phyloP scores from a whole-genome alignment of 1,140 invertebrate genomes.

The Diprion similis region DNA sequence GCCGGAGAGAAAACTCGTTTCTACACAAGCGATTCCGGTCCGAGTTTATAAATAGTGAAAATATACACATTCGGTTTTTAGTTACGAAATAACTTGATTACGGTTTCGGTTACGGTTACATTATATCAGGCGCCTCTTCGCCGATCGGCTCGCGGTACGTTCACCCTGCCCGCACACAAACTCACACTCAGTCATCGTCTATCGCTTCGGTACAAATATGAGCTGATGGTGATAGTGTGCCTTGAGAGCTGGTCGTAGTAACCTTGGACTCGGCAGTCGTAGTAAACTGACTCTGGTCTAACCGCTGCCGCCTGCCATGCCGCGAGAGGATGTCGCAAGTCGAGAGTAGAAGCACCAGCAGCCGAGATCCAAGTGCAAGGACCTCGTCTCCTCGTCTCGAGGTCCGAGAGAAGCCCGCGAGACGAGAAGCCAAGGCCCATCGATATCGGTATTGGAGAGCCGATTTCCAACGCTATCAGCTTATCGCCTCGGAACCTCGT shows the following conservation, averaged over 20 bases:
- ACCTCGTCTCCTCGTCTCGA: neutral
- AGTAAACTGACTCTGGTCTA: neutral
- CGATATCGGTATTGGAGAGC: too few relatives aligned
- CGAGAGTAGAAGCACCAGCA: neutral
- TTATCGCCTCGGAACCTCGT: too few relatives aligned
- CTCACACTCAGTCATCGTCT: too few relatives aligned
- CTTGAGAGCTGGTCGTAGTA: neutral
- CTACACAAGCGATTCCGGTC: too few relatives aligned
- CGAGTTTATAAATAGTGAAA: too few relatives aligned
- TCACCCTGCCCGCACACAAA: neutral
- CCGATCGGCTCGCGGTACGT: neutral
- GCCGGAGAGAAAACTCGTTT: too few relatives aligned
- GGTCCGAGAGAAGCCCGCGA: too few relatives aligned
- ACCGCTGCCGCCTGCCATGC: neutral
- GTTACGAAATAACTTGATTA: conserved; percentile 2
- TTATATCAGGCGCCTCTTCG: neutral
- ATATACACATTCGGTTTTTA: too few relatives aligned
- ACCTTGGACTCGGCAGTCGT: neutral
- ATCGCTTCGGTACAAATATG: conserved; percentile 30
- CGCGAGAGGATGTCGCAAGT: neutral
- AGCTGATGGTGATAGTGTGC: neutral
- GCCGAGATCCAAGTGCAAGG: neutral
- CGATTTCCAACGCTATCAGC: too few relatives aligned
- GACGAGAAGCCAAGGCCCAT: too few relatives aligned
- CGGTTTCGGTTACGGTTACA: neutral